A percentile compares a stretch with the other conserved stretches of the same genome.
phyloP scores from a whole-genome alignment of 1,140 invertebrate species.

The Probaryconus sp. region DNA sequence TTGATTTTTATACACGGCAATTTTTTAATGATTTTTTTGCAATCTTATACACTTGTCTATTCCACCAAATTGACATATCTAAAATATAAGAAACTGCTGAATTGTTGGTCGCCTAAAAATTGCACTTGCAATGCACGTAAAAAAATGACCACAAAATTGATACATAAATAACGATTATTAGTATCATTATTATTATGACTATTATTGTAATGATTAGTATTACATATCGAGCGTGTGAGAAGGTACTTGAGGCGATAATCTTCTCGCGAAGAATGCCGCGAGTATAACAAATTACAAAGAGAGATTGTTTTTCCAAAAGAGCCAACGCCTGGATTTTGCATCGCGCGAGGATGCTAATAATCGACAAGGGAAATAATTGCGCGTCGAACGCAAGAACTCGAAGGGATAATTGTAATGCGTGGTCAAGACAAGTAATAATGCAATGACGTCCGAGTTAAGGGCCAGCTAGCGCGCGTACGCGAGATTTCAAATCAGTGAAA shows the following conservation, averaged over 20 bases:
- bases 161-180: constrained; percentile 54
- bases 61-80: too few relatives aligned
- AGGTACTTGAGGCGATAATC: constrained; percentile 49
- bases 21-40: too few relatives aligned
- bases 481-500: not conserved
- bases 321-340: constrained; percentile 44
- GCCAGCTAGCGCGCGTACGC: constrained; percentile 36
- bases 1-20: too few relatives aligned
- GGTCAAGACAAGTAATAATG: constrained; percentile 56
- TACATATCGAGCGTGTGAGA: constrained; percentile 48
- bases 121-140: too few relatives aligned
- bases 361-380: constrained; percentile 65
- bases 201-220: constrained; percentile 49
- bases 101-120: too few relatives aligned
- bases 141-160: constrained; percentile 33
- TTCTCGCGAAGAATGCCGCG: constrained; percentile 44
- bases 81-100: too few relatives aligned
- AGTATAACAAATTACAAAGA: constrained; percentile 58
- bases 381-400: constrained; percentile 51
- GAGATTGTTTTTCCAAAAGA: constrained; percentile 58
- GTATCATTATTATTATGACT: constrained; percentile 3
- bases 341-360: constrained; percentile 58
- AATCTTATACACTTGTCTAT: too few relatives aligned
- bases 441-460: constrained; percentile 29
- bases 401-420: constrained; percentile 66